These are phyloP conservation scores for Mastomys natalensis DNA, from an alignment of 2,113 vertebrate species.

Conservation along the genomic window DNA sequence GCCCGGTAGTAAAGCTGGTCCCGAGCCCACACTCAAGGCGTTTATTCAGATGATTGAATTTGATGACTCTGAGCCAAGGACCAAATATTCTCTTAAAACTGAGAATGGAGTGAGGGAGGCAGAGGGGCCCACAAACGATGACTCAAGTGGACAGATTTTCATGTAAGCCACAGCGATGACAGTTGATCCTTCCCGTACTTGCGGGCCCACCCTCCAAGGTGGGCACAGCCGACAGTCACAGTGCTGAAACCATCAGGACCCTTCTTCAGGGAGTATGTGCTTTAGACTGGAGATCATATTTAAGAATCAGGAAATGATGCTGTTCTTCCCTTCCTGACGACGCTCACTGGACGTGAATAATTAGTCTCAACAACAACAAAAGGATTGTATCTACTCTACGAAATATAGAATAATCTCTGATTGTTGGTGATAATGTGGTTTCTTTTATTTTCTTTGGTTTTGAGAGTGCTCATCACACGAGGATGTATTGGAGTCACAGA, in stretches of 20 bases:
- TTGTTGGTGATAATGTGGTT: neutral
- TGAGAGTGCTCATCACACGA: conserved; percentile 39
- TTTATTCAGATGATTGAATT: conserved; percentile 16
- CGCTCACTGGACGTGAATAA: neutral
- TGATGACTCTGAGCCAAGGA: neutral
- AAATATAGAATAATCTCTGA: conserved; percentile 27
- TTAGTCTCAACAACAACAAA: neutral
- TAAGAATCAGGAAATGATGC: neutral
- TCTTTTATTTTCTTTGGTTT: conserved; percentile 15
- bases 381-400: conserved; percentile 7
- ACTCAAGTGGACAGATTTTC: neutral
- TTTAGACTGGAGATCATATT: conserved; percentile 30
- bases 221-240: neutral
- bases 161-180: neutral
- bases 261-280: neutral
- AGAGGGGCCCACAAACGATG: neutral
- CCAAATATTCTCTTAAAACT: neutral
- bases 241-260: neutral
- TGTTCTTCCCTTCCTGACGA: neutral
- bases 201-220: neutral
- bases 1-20: neutral
- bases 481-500: neutral
- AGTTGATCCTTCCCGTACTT: neutral
- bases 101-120: conserved; percentile 40
- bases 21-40: neutral